Conservation (phyloP, 2,113 vertebrate species). For the Synodontis membranacea region DNA sequence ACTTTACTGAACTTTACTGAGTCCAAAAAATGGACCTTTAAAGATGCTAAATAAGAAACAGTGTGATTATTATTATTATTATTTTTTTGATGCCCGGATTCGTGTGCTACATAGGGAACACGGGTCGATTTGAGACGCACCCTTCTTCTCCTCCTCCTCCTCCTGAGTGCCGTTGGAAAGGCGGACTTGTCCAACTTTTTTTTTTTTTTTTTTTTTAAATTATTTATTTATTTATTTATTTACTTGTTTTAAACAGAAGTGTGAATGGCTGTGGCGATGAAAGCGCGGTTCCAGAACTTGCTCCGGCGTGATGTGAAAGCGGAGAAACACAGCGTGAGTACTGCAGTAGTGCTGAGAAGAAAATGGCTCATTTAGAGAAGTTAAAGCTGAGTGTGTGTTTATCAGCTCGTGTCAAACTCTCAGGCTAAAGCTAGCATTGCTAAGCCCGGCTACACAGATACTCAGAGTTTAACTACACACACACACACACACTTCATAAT, state of each 20-base stretch:
- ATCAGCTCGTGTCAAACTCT: background rate
- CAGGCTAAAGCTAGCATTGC: conserved; percentile 27
- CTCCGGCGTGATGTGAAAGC: conserved; percentile 57
- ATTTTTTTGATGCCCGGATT: too few species aligned
- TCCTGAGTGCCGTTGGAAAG: conserved; percentile 36
- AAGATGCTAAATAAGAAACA: background rate
- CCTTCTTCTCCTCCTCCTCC: conserved; percentile 15
- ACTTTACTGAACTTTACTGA: background rate
- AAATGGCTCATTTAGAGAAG: background rate
- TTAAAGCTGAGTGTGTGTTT: background rate
- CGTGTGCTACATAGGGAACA: background rate
- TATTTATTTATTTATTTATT: conserved; percentile 27
- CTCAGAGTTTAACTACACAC: background rate
- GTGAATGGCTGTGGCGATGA: conserved; percentile 58
- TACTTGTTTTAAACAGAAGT: conserved; percentile 26
- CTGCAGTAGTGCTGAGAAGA: background rate
- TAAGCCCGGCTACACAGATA: background rate
- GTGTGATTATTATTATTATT: too few species aligned
- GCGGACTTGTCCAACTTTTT: conserved; percentile 37
- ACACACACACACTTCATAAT: too few species aligned
- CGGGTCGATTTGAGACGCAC: conserved; percentile 7
- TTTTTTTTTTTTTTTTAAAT: background rate
- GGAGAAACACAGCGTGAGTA: conserved; percentile 52
- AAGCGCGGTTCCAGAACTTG: conserved; percentile 63
- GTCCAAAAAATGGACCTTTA: background rate